Evolutionary conservation across 64 coral and sea anemone genomes (phyloP).

Genomic region (Dendronephthya gigantea): DNA sequence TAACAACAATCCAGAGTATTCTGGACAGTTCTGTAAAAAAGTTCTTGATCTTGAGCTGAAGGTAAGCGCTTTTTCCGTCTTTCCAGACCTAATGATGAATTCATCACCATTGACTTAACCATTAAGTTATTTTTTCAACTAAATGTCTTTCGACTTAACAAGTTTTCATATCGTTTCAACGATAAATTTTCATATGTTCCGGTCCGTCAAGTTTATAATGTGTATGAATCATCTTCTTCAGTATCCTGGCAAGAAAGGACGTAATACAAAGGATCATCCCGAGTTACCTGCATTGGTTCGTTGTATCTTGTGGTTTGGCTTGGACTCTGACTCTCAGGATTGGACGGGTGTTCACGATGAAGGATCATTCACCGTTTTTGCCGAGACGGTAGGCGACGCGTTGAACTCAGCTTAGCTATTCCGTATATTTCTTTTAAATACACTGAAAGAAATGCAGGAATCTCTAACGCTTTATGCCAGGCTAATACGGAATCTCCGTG

Average conservation of each 20-base stretch:
- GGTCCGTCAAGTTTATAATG: too few species aligned
- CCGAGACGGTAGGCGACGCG: slow-evolving; percentile 59
- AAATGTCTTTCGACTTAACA: neutral
- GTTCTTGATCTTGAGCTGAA: slow-evolving; percentile 84
- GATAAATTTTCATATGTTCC: too few species aligned
- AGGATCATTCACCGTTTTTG: slow-evolving; percentile 88
- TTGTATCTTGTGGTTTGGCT: slow-evolving; percentile 81
- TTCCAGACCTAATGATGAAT: too few species aligned
- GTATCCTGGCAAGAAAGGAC: slow-evolving; percentile 91
- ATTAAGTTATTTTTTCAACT: neutral
- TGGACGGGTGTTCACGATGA: slow-evolving; percentile 79
- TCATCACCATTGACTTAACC: too few species aligned
- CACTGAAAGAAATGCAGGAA: neutral
- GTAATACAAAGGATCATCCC: slow-evolving; percentile 70
- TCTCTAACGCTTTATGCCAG: too few species aligned
- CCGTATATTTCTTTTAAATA: too few species aligned
- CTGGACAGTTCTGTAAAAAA: slow-evolving; percentile 77
- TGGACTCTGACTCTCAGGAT: slow-evolving; percentile 67
- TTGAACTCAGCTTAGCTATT: neutral
- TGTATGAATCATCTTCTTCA: too few species aligned
- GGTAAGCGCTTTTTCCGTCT: too few species aligned
- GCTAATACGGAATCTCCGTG: too few species aligned
- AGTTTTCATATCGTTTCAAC: too few species aligned
- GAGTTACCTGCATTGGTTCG: slow-evolving; percentile 81
- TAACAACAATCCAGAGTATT: slow-evolving; percentile 51